These are phyloP conservation scores for Chymomyza fuscimana DNA, from an alignment of 2,888 invertebrate species.

Conservation along the genomic window DNA sequence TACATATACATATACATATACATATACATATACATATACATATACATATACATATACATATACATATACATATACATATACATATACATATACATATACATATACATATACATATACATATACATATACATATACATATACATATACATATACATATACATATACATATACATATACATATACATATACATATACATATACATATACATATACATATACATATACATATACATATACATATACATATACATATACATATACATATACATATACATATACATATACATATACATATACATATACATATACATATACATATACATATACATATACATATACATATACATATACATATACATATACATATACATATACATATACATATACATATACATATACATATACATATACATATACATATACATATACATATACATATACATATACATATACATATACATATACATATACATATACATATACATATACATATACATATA, in stretches of 20 bases:
- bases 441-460: slow-evolving; percentile 36
- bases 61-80: slow-evolving; percentile 33
- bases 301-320: slow-evolving; percentile 33
- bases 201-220: slow-evolving; percentile 36
- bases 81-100: slow-evolving; percentile 36
- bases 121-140: slow-evolving; percentile 37
- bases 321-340: slow-evolving; percentile 36
- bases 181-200: slow-evolving; percentile 33
- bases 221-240: slow-evolving; percentile 42
- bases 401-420: slow-evolving; percentile 35
- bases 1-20: slow-evolving; percentile 37
- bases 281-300: slow-evolving; percentile 35
- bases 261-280: slow-evolving; percentile 43
- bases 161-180: slow-evolving; percentile 35
- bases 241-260: slow-evolving; percentile 37
- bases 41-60: slow-evolving; percentile 35
- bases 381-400: slow-evolving; percentile 43
- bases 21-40: slow-evolving; percentile 43
- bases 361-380: slow-evolving; percentile 37
- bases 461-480: slow-evolving; percentile 42
- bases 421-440: slow-evolving; percentile 33
- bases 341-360: slow-evolving; percentile 42
- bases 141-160: slow-evolving; percentile 43
- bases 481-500: slow-evolving; percentile 37
- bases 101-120: slow-evolving; percentile 42